phyloP scores from a whole-genome alignment of 1,140 invertebrate species.

The Cydia fagiglandana region DNA sequence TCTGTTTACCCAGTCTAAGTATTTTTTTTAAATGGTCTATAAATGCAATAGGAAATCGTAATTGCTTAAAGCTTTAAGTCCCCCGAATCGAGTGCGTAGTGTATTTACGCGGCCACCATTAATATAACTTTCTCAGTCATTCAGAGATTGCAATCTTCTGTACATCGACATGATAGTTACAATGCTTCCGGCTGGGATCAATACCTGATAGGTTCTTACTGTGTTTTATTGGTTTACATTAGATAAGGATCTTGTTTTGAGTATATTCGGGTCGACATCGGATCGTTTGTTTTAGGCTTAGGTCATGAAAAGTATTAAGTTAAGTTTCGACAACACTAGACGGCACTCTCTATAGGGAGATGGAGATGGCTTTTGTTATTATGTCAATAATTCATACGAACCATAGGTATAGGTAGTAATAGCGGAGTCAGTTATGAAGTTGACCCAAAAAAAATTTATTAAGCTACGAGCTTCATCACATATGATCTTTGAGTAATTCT shows the following conservation, averaged over 20 bases:
- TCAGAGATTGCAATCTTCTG: conserved; percentile 16
- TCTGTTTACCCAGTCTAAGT: not conserved
- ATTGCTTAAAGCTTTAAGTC: not conserved
- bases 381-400: no score
- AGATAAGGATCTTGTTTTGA: not conserved
- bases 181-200: not conserved
- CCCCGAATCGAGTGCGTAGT: not conserved
- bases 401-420: no score
- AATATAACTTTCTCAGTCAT: conserved; percentile 16
- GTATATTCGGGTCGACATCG: not conserved
- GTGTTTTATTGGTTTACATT: conserved; percentile 2
- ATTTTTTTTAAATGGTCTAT: not conserved
- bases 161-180: not conserved
- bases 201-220: not conserved
- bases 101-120: not conserved
- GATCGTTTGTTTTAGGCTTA: no score
- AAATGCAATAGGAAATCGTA: not conserved
- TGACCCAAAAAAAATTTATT: no score
- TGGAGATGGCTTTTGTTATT: no score
- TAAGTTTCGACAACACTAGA: no score
- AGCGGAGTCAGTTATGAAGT: no score
- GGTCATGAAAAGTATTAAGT: not conserved
- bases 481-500: no score
- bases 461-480: no score
- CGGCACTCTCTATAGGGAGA: no score